Conservation (phyloP, 2,113 vertebrate species). For the Rutilus rutilus region DNA sequence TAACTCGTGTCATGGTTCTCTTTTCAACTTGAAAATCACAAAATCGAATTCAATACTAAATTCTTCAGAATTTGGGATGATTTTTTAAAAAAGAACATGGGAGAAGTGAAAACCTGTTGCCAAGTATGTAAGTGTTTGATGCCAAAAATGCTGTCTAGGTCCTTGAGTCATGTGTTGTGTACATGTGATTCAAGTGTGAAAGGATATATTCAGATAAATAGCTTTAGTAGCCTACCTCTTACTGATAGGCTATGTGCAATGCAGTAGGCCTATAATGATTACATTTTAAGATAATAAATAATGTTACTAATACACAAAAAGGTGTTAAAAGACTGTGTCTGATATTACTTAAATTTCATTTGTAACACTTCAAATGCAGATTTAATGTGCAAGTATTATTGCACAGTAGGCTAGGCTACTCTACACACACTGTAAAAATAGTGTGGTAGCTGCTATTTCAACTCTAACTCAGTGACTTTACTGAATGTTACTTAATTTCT, state of each 20-base stretch:
- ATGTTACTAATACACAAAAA: neutral
- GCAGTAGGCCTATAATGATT: neutral
- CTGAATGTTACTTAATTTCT: neutral
- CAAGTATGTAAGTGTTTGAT: neutral
- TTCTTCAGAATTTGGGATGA: conserved; percentile 15
- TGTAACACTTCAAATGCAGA: too few relatives aligned
- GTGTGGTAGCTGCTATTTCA: too few relatives aligned
- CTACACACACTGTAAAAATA: too few relatives aligned
- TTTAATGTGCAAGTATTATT: too few relatives aligned
- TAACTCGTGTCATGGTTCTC: neutral
- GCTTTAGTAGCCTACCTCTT: neutral
- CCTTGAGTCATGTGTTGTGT: neutral
- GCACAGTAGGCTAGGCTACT: too few relatives aligned
- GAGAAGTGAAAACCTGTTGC: neutral
- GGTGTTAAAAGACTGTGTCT: neutral
- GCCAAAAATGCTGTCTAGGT: neutral
- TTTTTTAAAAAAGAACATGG: neutral
- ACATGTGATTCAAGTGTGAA: neutral
- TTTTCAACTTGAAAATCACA: neutral
- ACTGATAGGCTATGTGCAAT: neutral
- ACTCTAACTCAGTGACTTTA: too few relatives aligned
- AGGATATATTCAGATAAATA: neutral
- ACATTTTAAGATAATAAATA: neutral
- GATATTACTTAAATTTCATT: neutral
- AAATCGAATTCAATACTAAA: conserved; percentile 2